Base-by-base conservation (phyloP, 2,888 invertebrate species). In the Ectobius pallidus region DNA sequence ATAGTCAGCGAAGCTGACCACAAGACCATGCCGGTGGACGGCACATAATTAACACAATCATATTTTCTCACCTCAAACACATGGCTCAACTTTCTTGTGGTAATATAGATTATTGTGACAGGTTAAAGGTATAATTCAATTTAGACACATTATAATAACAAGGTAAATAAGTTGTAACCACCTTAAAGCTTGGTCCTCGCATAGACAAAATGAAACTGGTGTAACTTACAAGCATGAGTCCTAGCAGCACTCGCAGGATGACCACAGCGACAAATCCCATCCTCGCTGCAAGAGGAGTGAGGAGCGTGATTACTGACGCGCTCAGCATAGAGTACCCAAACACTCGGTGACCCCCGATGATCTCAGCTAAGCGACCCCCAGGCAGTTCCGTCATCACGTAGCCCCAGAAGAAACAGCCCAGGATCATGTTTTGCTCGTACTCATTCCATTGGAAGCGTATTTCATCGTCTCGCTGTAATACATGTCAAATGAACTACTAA, bases 391-490 rank as follows among this genome's bases (percentile, higher is more conserved):
- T 95, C 74, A 94, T 86, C 61, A 96, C 90, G 83, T 96, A 96
- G 14, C 96, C 96, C 92, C 94, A 96, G 87, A 94, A 96, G 87
- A 96, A 96, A 79, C 92, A 91, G 49, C 95, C 94, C 30, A 95
- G 86, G 55, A 96, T 89, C 74, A 91, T 86, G 79, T 95, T 95
- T 80, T 92, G 92, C 79, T 92, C 88, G 78, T 91, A 88, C 73
- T 90, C 88, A 81, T 92, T 88, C 95, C 95, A 96, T 25, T 88
- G 82, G 83, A 92, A 95, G 76, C 88, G 87, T 6, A 80, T 79
- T 2, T 39, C 27, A 11, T 44, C 46, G 1, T 1, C 6, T 18
- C 2, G 22, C 63, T 42, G 42, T n/a, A n/a, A n/a, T n/a, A n/a
- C n/a, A n/a, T n/a, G n/a, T n/a, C n/a, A n/a, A n/a, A n/a, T n/a